Evolutionary conservation across 2,113 vertebrate genomes (phyloP).

Genomic region (Loxodonta africana): DNA sequence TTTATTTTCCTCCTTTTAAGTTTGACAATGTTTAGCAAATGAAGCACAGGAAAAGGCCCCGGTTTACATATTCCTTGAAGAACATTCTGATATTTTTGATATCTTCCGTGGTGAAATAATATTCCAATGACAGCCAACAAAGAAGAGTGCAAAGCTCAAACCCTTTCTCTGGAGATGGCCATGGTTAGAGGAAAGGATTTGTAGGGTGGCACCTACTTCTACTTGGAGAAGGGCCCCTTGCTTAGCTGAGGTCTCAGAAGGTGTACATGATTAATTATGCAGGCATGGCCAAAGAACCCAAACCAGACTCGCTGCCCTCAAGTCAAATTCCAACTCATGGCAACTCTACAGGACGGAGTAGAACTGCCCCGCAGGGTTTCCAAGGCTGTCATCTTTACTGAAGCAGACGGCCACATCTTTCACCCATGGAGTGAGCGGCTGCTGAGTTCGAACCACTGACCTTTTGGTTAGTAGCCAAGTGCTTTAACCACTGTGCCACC

Average conservation of each 20-base stretch:
- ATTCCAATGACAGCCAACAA: constrained; percentile 62
- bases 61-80: constrained; percentile 48
- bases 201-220: constrained; percentile 30
- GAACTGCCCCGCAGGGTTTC: neutral
- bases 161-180: constrained; percentile 49
- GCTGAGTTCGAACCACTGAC: neutral
- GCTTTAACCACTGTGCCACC: neutral
- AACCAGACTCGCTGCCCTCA: neutral
- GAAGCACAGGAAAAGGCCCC: neutral
- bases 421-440: no score
- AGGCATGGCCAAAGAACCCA: neutral
- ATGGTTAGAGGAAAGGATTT: neutral
- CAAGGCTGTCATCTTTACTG: neutral
- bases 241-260: constrained; percentile 30
- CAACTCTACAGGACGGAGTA: neutral
- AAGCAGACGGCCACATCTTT: neutral
- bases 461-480: neutral
- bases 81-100: constrained; percentile 47
- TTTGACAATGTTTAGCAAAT: constrained; percentile 44
- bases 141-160: constrained; percentile 39
- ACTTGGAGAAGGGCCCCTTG: constrained; percentile 26
- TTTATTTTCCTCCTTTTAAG: constrained; percentile 66
- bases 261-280: neutral
- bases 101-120: neutral
- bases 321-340: neutral